Evolutionary conservation across 2,797 vertebrate genomes (phyloP).

Genomic region (Okamejei kenojei): DNA sequence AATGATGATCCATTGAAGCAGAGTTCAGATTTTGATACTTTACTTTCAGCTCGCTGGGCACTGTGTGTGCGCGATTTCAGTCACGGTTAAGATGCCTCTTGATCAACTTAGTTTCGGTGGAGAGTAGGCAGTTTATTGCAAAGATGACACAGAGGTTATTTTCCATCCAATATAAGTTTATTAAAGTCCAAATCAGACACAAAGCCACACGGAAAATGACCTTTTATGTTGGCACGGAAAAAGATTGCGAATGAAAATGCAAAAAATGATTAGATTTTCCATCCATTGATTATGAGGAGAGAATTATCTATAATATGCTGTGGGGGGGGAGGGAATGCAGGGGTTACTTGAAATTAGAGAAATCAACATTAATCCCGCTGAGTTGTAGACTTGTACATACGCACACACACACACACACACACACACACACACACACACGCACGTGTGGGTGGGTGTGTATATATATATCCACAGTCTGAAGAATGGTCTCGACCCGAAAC

Average conservation of each 20-base stretch:
- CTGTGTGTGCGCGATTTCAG: neutral
- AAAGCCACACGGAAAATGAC: neutral
- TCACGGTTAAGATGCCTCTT: neutral
- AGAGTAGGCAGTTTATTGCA: slow-evolving; percentile 31
- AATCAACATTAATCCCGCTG: no score
- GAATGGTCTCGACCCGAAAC: no score
- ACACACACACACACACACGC: no score
- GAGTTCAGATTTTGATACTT: neutral
- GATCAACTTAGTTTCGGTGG: neutral
- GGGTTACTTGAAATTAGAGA: no score
- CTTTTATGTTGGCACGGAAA: neutral
- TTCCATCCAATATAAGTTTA: slow-evolving; percentile 30
- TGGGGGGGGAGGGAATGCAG: no score
- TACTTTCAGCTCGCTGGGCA: neutral
- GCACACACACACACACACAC: no score
- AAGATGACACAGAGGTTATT: neutral
- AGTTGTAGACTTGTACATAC: no score
- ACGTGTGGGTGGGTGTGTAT: no score
- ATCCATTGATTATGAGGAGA: neutral
- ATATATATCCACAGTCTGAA: no score
- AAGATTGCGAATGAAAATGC: neutral
- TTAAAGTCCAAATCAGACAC: neutral
- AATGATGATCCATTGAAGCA: neutral
- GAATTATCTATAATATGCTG: neutral
- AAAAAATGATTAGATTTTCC: neutral